Evolutionary conservation across 2,888 invertebrate genomes (phyloP).

Genomic region (Tinea pellionella): DNA sequence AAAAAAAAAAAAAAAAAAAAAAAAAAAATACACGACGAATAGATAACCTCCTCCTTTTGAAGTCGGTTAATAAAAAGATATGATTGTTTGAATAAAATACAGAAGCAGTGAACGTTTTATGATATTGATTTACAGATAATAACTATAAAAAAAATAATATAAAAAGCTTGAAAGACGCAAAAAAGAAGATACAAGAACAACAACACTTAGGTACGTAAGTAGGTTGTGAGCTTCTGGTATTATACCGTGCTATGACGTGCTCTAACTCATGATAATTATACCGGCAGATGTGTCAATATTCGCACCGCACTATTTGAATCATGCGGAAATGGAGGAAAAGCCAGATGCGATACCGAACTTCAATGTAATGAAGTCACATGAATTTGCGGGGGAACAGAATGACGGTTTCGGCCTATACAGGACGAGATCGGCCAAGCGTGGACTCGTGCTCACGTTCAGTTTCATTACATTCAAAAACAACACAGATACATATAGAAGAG

Average conservation of each 20-base stretch:
- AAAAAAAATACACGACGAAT: too few species aligned
- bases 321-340: slow-evolving; percentile 9
- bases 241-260: too few species aligned
- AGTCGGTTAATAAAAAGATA: too few species aligned
- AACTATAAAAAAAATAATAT: too few species aligned
- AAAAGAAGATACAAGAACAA: not conserved
- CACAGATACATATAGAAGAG: slow-evolving; percentile 51
- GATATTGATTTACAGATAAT: too few species aligned
- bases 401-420: slow-evolving; percentile 50
- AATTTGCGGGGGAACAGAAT: slow-evolving; percentile 1
- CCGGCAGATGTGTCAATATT: too few species aligned
- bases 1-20: too few species aligned
- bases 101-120: not conserved
- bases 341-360: slow-evolving; percentile 29
- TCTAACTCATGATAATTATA: too few species aligned
- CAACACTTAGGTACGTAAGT: not conserved
- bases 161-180: not conserved
- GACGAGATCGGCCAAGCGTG: slow-evolving; percentile 67
- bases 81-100: too few species aligned
- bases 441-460: slow-evolving; percentile 72
- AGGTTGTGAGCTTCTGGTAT: too few species aligned
- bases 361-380: slow-evolving; percentile 35
- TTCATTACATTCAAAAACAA: slow-evolving; percentile 63
- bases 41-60: too few species aligned
- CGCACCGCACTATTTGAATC: too few species aligned